Evolutionary conservation across 2,113 vertebrate genomes (phyloP).

Genomic region (Heterocephalus glaber): DNA sequence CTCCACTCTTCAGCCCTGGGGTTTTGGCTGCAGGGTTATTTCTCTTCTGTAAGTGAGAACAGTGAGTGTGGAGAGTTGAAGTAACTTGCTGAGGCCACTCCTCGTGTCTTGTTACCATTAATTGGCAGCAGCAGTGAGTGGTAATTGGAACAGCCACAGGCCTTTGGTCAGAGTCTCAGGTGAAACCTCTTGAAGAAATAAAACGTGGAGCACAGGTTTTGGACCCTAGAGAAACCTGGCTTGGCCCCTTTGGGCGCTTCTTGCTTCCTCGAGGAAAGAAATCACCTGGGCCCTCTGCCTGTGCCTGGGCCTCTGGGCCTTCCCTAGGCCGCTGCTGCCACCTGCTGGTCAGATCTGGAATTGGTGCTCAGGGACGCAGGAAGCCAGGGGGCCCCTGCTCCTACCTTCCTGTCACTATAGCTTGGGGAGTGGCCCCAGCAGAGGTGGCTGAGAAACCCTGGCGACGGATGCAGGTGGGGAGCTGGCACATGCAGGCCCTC

Average conservation of each 20-base stretch:
- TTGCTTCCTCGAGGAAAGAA: rapidly evolving
- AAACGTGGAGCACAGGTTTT: neutral
- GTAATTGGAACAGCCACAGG: neutral
- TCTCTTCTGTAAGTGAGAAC: neutral
- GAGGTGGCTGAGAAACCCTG: neutral
- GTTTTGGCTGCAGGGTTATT: neutral
- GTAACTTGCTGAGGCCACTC: too few relatives aligned
- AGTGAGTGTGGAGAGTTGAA: neutral
- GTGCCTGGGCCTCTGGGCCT: neutral
- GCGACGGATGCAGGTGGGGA: rapidly evolving
- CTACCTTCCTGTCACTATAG: rapidly evolving
- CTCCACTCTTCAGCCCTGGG: neutral
- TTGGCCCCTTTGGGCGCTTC: rapidly evolving
- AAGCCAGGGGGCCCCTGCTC: rapidly evolving
- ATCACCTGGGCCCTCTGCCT: rapidly evolving
- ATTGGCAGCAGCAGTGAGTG: rapidly evolving
- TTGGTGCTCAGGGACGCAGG: rapidly evolving
- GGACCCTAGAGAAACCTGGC: neutral
- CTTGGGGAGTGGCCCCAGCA: neutral
- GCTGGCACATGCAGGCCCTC: rapidly evolving
- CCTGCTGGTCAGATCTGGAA: constrained; percentile 55
- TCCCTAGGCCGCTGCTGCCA: constrained; percentile 63
- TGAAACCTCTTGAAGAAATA: neutral
- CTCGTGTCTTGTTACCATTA: too few relatives aligned
- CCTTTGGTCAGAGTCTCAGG: neutral